phyloP scores from a whole-genome alignment of 2,797 vertebrate genomes.

The Sebastes trivittatus region DNA sequence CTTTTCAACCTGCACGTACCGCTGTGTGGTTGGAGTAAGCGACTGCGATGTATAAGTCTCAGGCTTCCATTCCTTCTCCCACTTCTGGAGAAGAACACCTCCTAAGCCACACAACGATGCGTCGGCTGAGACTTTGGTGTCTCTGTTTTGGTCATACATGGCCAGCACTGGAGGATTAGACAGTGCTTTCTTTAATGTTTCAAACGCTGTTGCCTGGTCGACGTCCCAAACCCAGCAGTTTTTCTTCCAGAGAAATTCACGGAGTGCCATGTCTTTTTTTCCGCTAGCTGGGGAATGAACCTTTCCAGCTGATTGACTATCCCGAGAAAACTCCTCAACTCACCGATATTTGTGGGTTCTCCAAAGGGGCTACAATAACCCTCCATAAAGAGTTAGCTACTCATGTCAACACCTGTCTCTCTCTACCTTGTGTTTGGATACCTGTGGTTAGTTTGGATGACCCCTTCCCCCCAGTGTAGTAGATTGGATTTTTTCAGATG shows the following conservation, averaged over 20 bases:
- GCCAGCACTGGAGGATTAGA: not conserved
- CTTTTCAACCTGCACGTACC: not conserved
- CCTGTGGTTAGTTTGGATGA: not conserved
- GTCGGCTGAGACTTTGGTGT: not conserved
- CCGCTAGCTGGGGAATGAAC: not conserved
- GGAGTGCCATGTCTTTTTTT: not conserved
- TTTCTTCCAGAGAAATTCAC: not conserved
- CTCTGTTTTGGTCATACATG: not conserved
- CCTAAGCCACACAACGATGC: conserved; percentile 9
- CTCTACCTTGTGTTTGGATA: not conserved
- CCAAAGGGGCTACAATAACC: no score
- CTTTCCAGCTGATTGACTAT: conserved; percentile 17
- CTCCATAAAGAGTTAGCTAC: not conserved
- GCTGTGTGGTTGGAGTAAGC: not conserved
- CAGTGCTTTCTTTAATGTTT: not conserved
- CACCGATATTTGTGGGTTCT: not conserved
- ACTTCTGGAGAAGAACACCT: not conserved
- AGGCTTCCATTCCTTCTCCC: not conserved
- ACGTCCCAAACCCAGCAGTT: not conserved
- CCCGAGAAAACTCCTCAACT: not conserved
- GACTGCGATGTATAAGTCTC: not conserved
- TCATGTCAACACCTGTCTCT: not conserved
- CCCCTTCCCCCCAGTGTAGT: no score
- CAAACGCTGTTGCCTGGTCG: not conserved
- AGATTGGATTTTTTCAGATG: not conserved